Evolutionary conservation across 2,113 vertebrate species (phyloP), one percentile per base, ranked within the genome.

Genomic region (Sitta europaea): DNA sequence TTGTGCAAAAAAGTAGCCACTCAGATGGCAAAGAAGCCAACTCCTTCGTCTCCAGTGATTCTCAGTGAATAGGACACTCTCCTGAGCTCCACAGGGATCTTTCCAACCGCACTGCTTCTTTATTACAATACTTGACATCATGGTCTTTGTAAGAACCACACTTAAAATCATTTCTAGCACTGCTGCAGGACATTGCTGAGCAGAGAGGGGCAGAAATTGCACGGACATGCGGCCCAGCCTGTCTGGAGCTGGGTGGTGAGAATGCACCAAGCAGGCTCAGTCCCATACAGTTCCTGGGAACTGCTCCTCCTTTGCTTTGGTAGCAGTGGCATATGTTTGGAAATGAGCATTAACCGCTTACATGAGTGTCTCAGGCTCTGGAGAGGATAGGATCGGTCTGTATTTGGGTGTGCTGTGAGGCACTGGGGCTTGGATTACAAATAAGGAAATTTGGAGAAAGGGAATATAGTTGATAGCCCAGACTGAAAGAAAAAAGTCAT

Each of bases 41-140:
- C 67, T 66, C n/a, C 29, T 76, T 54, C 4, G 1, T n/a, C 27
- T n/a, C 27, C 2, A 1, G 1, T 9, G 2, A 0, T 2, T 45
- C 28, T 40, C 11, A 5, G 40, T 55, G 40, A 71, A 35, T 1
- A 0, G 22, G 57, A 22, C 43, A 3, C 40, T 78, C 25, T 36
- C n/a, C 27, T 4, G 61, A 47, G 78, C 42, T 75, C 50, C 2
- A 1, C 7, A 0, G n/a, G 22, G 50, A 29, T 66, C 20, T 87
- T 74, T 93, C 48, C 24, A 43, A 9, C 38, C 45, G 78, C 43
- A 0, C 24, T 43, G 51, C 29, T 18, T 47, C 53, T 77, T 66
- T 43, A 31, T 83, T 36, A n/a, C 40, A n/a, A 9, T 18, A 20
- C 31, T 92, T 73, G 20, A 42, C 73, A 19, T 33, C 3, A 0